Conservation (phyloP, 2,888 invertebrate species). For the Lampropteryx suffumata region DNA sequence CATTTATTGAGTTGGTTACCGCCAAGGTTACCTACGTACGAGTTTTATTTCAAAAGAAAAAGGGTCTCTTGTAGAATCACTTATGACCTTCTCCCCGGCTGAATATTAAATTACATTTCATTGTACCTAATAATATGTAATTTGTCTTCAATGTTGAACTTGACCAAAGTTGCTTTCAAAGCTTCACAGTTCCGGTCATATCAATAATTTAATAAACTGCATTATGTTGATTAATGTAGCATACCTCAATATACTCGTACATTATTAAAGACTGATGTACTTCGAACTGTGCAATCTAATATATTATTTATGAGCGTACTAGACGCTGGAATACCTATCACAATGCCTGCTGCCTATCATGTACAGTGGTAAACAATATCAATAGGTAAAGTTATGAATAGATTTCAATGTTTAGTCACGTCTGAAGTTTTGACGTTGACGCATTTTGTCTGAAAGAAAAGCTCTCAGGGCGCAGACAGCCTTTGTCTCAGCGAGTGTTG, state of each 20-base stretch:
- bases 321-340: slow-evolving; percentile 8
- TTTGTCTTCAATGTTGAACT: slow-evolving; percentile 7
- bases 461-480: slow-evolving; percentile 8
- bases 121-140: too few species aligned
- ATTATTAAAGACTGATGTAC: slow-evolving; percentile 13
- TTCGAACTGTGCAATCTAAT: slow-evolving; percentile 13
- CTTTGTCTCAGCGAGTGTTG: slow-evolving; percentile 11
- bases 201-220: slow-evolving; percentile 15
- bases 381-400: slow-evolving; percentile 18
- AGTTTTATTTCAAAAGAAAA: too few species aligned
- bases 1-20: not conserved
- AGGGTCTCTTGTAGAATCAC: too few species aligned
- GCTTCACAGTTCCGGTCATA: slow-evolving; percentile 9
- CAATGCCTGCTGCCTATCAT: not conserved
- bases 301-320: slow-evolving; percentile 15
- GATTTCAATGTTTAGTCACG: not conserved
- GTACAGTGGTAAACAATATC: not conserved
- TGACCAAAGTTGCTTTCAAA: slow-evolving; percentile 7
- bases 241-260: slow-evolving; percentile 18
- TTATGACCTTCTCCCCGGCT: too few species aligned
- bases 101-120: too few species aligned
- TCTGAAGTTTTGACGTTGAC: slow-evolving; percentile 20
- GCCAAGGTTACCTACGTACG: too few species aligned
- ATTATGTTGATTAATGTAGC: slow-evolving; percentile 12
- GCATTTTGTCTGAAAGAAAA: slow-evolving; percentile 17